phyloP scores from a whole-genome alignment of 2,888 invertebrate species.

The Mesopsocus fuscifrons region DNA sequence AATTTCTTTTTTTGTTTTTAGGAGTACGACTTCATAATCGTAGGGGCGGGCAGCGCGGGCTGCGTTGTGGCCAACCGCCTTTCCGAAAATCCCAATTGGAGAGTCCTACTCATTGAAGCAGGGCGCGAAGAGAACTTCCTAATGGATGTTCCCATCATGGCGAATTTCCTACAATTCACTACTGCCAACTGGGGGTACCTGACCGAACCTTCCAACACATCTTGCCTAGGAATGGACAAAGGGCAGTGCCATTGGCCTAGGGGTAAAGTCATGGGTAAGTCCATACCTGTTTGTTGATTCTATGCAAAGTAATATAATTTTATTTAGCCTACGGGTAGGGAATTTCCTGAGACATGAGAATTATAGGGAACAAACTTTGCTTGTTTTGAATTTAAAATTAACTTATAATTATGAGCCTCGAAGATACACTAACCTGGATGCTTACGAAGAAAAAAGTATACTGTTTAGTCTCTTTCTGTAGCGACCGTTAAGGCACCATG shows the following conservation, averaged over 20 bases:
- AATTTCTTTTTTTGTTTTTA: too few species aligned
- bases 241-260: conserved; percentile 24
- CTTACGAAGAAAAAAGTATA: too few species aligned
- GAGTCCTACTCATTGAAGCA: conserved; percentile 31
- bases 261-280: conserved; percentile 69
- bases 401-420: too few species aligned
- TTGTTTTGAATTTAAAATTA: too few species aligned
- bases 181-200: conserved; percentile 30
- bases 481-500: too few species aligned
- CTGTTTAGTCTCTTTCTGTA: too few species aligned
- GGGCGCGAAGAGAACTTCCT: conserved; percentile 27
- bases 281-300: too few species aligned
- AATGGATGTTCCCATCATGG: conserved; percentile 29
- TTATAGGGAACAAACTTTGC: too few species aligned
- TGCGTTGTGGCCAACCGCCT: conserved; percentile 8
- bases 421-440: too few species aligned
- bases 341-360: too few species aligned
- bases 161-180: conserved; percentile 29
- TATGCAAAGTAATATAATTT: too few species aligned
- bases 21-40: conserved; percentile 9
- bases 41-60: conserved; percentile 5
- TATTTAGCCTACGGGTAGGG: too few species aligned
- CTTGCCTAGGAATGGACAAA: conserved; percentile 23
- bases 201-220: conserved; percentile 26
- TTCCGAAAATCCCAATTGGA: conserved; percentile 22